phyloP scores from a whole-genome alignment of 2,797 vertebrate genomes.

The Tarsius wallacei region DNA sequence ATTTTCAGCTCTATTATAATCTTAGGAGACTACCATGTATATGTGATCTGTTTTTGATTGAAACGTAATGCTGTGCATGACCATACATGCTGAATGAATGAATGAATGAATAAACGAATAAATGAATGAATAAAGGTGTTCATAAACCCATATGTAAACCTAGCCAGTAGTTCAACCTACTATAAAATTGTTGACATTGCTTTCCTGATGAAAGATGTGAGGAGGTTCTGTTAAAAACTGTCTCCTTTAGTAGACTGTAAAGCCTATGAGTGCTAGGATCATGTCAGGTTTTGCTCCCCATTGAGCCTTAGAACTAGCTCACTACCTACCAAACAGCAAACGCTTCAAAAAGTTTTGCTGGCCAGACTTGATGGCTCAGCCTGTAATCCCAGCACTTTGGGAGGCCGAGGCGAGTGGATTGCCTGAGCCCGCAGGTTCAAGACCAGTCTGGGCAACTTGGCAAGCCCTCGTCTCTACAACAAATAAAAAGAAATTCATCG shows the following conservation, averaged over 20 bases:
- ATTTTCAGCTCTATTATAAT: background rate
- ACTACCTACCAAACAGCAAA: background rate
- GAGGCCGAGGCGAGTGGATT: too few relatives aligned
- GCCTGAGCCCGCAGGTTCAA: too few relatives aligned
- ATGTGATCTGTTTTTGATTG: background rate
- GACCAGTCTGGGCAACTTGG: too few relatives aligned
- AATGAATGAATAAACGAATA: slow-evolving; percentile 32
- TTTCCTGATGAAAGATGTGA: slow-evolving; percentile 20
- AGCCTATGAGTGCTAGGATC: background rate
- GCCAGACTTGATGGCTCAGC: too few relatives aligned
- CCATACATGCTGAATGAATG: background rate
- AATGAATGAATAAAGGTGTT: background rate
- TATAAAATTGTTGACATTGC: slow-evolving; percentile 19
- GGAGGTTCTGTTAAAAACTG: background rate
- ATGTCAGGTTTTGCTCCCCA: background rate
- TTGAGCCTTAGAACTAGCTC: background rate
- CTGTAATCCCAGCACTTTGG: too few relatives aligned
- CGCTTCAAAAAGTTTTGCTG: background rate
- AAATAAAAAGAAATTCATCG: too few relatives aligned
- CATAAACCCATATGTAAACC: slow-evolving; percentile 29
- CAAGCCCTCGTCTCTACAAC: too few relatives aligned
- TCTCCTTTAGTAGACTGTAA: slow-evolving; percentile 23
- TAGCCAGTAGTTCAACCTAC: background rate
- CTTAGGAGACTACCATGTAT: background rate
- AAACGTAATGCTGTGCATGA: background rate